Conservation (phyloP, 2,888 invertebrate species). For the Melinaea marsaeus region DNA sequence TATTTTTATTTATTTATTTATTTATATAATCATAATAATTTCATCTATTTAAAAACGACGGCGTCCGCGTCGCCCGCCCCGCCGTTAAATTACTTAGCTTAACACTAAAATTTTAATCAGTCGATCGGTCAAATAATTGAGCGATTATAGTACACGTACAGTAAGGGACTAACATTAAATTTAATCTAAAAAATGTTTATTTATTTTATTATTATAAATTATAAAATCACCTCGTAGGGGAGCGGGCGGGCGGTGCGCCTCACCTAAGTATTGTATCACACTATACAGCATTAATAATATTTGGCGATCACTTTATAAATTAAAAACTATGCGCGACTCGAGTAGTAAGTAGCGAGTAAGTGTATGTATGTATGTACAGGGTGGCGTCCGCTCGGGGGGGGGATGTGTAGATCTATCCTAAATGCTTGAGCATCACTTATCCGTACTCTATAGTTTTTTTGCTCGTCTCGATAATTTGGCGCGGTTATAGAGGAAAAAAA, state of each 20-base stretch:
- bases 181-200: constrained; percentile 67
- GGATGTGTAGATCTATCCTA: constrained; percentile 56
- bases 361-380: constrained; percentile 68
- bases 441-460: constrained; percentile 60
- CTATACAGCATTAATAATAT: constrained; percentile 72
- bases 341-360: constrained; percentile 49
- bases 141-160: constrained; percentile 77
- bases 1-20: constrained; percentile 44
- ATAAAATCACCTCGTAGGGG: constrained; percentile 69
- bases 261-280: constrained; percentile 44
- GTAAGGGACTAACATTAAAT: constrained; percentile 78
- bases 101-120: constrained; percentile 78
- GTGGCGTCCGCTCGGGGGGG: constrained; percentile 59
- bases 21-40: constrained; percentile 72
- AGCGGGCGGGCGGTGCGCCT: constrained; percentile 46
- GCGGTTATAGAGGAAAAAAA: constrained; percentile 52
- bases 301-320: constrained; percentile 75
- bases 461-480: constrained; percentile 73
- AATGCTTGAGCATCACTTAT: constrained; percentile 75
- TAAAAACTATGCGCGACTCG: constrained; percentile 75
- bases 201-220: constrained; percentile 69
- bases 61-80: constrained; percentile 39
- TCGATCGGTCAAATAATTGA: constrained; percentile 78
- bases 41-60: constrained; percentile 49
- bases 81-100: constrained; percentile 72